phyloP scores from a whole-genome alignment of 2,888 invertebrate genomes.

The Acanthococcus lagerstroemiae region DNA sequence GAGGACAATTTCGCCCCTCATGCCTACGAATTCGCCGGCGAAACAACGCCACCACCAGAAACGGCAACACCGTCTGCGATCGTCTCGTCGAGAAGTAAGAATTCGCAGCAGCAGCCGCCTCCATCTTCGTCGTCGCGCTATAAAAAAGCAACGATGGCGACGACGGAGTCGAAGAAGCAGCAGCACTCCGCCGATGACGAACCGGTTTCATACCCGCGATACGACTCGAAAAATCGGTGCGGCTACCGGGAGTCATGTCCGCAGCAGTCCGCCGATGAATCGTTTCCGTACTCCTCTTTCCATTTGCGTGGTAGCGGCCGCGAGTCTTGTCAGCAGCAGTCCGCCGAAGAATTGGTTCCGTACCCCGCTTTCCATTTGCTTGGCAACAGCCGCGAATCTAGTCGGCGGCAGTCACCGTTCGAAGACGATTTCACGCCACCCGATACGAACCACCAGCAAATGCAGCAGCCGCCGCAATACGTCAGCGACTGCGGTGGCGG shows the following conservation, averaged over 20 bases:
- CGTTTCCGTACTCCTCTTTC: constrained; percentile 13
- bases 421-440: constrained; percentile 59
- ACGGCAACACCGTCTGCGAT: background rate
- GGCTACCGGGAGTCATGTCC: background rate
- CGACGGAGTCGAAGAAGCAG: background rate
- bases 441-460: no score
- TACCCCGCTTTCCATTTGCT: no score
- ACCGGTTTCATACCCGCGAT: constrained; percentile 2
- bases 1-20: constrained; percentile 51
- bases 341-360: no score
- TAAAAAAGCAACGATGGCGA: background rate
- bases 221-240: background rate
- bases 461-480: constrained; percentile 36
- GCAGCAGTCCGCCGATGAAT: background rate
- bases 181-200: background rate
- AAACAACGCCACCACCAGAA: background rate
- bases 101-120: background rate
- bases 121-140: background rate
- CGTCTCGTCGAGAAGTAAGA: background rate
- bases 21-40: background rate
- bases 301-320: background rate
- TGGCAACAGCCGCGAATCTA: constrained; percentile 27
- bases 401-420: constrained; percentile 49
- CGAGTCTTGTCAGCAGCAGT: no score
- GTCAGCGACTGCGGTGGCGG: constrained; percentile 35